A percentile compares a stretch with the other conserved stretches of the same genome.
These are phyloP conservation scores for Acronicta aceris DNA, from an alignment of 2,888 invertebrate genomes.

Conservation along the genomic window DNA sequence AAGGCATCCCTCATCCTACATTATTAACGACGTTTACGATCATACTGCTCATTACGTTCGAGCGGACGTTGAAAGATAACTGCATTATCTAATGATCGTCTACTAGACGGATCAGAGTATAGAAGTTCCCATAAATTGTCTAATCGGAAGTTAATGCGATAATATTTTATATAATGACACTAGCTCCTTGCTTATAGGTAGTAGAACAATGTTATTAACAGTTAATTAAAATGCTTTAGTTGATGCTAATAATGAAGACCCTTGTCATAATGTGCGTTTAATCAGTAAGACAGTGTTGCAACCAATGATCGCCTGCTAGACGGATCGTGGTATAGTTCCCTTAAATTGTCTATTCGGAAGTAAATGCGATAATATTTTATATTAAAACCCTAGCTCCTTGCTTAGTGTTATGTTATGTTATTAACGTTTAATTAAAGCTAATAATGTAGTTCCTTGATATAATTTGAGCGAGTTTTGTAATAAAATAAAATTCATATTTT, in stretches of 20 bases:
- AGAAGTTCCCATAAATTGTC: constrained; percentile 23
- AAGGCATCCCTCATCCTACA: background rate
- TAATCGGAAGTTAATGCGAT: constrained; percentile 46
- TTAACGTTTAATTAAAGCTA: constrained; percentile 34
- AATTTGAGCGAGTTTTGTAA: constrained; percentile 30
- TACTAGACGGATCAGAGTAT: constrained; percentile 20
- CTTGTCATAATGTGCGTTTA: too few relatives aligned
- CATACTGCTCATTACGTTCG: constrained; percentile 6
- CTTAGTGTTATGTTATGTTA: constrained; percentile 40
- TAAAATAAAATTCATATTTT: constrained; percentile 21
- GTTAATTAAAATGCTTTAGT: constrained; percentile 15
- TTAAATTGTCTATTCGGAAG: constrained; percentile 42
- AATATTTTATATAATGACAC: constrained; percentile 43
- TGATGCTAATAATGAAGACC: constrained; percentile 1
- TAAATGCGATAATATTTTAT: constrained; percentile 44
- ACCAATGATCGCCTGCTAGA: constrained; percentile 27
- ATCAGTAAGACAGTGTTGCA: too few relatives aligned
- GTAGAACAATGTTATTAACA: constrained; percentile 36
- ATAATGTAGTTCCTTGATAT: too few relatives aligned
- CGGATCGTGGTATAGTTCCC: constrained; percentile 20
- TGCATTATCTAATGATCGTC: constrained; percentile 42
- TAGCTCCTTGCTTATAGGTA: constrained; percentile 29
- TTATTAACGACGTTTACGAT: constrained; percentile 5
- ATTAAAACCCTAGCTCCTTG: constrained; percentile 37
- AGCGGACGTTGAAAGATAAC: constrained; percentile 23